phyloP scores from a whole-genome alignment of 2,113 vertebrate genomes.

The Callaeas wilsoni region DNA sequence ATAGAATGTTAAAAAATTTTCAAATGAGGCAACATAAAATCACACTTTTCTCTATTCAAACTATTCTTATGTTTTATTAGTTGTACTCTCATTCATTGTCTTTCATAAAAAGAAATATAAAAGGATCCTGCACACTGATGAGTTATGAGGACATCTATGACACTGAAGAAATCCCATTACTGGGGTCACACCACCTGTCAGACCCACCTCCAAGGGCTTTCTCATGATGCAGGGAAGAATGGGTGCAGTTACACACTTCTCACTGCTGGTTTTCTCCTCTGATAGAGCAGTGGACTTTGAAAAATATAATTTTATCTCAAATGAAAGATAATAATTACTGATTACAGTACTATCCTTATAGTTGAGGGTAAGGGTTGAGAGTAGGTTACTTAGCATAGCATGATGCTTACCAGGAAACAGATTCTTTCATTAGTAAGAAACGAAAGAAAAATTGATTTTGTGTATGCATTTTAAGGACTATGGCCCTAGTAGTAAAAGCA shows the following conservation, averaged over 20 bases:
- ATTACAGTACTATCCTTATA: neutral
- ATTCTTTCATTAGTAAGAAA: neutral
- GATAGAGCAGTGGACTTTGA: neutral
- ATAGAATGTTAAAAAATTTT: neutral
- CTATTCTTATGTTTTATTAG: neutral
- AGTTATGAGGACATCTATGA: neutral
- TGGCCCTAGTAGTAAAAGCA: neutral
- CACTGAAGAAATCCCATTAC: neutral
- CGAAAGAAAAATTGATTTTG: neutral
- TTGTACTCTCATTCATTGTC: neutral
- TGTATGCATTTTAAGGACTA: neutral
- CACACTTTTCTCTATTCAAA: neutral
- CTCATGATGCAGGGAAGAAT: neutral
- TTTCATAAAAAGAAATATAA: neutral
- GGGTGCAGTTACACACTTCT: neutral
- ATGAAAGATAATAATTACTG: neutral
- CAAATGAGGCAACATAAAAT: neutral
- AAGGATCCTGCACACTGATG: neutral
- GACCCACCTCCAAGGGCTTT: neutral
- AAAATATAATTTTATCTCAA: neutral
- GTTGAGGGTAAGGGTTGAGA: neutral
- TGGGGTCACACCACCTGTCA: neutral
- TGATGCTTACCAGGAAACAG: neutral
- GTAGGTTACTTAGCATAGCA: neutral
- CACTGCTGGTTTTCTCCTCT: neutral